Base-by-base conservation (phyloP, 2,797 vertebrate species). In the Myotis pilosus region DNA sequence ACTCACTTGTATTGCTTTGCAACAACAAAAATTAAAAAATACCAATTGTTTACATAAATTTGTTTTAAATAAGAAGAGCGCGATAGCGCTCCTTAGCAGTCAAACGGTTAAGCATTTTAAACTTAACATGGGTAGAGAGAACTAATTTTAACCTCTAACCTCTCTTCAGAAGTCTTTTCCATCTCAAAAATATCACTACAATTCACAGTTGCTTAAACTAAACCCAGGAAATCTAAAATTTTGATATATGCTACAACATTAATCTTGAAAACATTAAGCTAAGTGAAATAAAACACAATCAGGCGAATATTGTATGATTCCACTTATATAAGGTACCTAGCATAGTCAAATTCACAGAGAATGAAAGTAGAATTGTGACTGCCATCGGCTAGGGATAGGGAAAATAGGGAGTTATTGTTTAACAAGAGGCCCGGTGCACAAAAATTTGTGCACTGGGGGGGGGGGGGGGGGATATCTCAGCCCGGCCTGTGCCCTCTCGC, bases 231-330 rank as follows among this genome's bases (percentile, higher is more conserved):
- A 72, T 33, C 38, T 83, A 84, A 81, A 87, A 91, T 53, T 83
- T 25, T 49, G 36, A 87, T 44, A 74, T 19, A 91, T 69, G 44
- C 20, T 66, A 86, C 20, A 92, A 95, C 7, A 33, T 82, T n/a
- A 92, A 91, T 38, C 44, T 49, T 84, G n/a, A 93, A 89, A 88
- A 72, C 57, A 83, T 28, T 81, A 80, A 74, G 36, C 87, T 76
- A 91, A 89, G 30, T 84, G n/a, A 96, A 95, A 89, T 28, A 87
- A 86, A 47, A 66, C 33, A 94, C 17, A 83, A 94, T 55, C 68
- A 13, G 28, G 38, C 38, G 94, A 92, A 75, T 38, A 74, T 17
- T 62, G 30, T 85, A 83, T 57, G 44, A 86, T 53, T 91, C 30
- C 51, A 86, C 5, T 79, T 68, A 57, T 8, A 60, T 28, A 10